Base-by-base conservation (phyloP, 2,888 invertebrate species). In the Cheilosia scutellata region DNA sequence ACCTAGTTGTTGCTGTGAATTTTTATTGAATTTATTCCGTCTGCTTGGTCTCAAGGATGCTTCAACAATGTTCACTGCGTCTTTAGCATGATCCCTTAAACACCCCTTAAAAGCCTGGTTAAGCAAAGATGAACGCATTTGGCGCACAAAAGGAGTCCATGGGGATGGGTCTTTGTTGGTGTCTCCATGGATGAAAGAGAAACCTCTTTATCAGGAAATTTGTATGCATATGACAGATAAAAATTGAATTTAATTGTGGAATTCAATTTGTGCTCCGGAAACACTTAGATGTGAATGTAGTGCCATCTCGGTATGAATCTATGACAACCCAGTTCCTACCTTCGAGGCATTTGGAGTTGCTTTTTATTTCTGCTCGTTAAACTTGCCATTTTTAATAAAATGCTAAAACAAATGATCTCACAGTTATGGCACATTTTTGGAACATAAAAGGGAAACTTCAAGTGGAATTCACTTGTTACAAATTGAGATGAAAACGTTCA, bases 221-320 rank as follows among this genome's bases (percentile, higher is more conserved):
- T 3, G 65, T 66, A 29, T 79, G 79, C 79, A 72, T 79, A 37
- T 60, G 72, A 79, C 79, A 79, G 51, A 65, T 66, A 33, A 60
- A 66, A 79, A 47, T 65, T 65, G 37, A 72, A 37, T 60, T 53
- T 53, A 60, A 66, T 79, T 79, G 49, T 44, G 31, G 37, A 72
- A 72, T 60, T 66, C 6, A 60, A 79, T 65, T 79, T 72, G 49
- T 1, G 49, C 40, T 66, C 40, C 11, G 7, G 20, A 51, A 76
- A 29, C n/a, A 25, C 51, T 76, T 27, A 37, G 25, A 20, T 47
- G 47, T 7, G 16, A 2, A 47, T 4, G 44, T 47, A 13, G 20
- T 20, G 20, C 20, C 20, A 20, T 20, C 16, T 13, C 5, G 47
- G 13, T 2, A 20, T 47, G 47, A 47, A 37, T 2, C 11, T 47